These are phyloP conservation scores for Brachypterus glaber DNA, from an alignment of 2,888 invertebrate genomes.

Conservation along the genomic window DNA sequence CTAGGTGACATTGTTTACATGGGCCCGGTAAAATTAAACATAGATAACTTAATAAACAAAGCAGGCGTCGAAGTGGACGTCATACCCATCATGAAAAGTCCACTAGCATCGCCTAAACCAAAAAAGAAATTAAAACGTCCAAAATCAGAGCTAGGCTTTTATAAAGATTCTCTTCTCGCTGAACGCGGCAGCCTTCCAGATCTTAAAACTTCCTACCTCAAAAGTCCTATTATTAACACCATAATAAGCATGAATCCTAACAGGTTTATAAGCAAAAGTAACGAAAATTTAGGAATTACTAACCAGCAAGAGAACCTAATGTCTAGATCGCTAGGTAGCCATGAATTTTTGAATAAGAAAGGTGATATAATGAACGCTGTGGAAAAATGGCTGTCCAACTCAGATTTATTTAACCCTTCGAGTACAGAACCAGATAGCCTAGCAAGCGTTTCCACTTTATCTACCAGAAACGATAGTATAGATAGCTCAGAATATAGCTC, in stretches of 20 bases:
- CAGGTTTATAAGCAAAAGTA: slow-evolving; percentile 32
- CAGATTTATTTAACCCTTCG: slow-evolving; percentile 33
- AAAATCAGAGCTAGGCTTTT: slow-evolving; percentile 36
- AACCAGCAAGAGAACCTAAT: slow-evolving; percentile 23
- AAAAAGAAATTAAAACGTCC: slow-evolving; percentile 31
- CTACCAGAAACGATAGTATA: slow-evolving; percentile 25
- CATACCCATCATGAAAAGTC: slow-evolving; percentile 39
- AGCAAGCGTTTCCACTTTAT: slow-evolving; percentile 24
- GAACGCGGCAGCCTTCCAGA: slow-evolving; percentile 37
- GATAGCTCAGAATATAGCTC: too few species aligned
- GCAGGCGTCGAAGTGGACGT: slow-evolving; percentile 42
- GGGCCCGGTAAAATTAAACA: slow-evolving; percentile 42
- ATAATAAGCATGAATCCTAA: slow-evolving; percentile 34
- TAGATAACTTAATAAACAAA: slow-evolving; percentile 50
- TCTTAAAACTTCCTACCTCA: slow-evolving; percentile 27
- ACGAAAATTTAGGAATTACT: slow-evolving; percentile 30
- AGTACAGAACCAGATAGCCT: slow-evolving; percentile 24
- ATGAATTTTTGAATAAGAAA: slow-evolving; percentile 31
- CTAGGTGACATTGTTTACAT: slow-evolving; percentile 42
- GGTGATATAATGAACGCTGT: slow-evolving; percentile 36
- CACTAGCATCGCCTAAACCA: slow-evolving; percentile 35
- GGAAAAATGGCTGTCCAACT: slow-evolving; percentile 35
- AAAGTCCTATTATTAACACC: slow-evolving; percentile 30
- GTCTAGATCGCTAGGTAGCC: slow-evolving; percentile 30
- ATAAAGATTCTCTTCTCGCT: slow-evolving; percentile 25